A percentile compares a stretch with the other conserved stretches of the same genome.
phyloP scores from a whole-genome alignment of 2,888 invertebrate species.

The Pardosa pseudoannulata region DNA sequence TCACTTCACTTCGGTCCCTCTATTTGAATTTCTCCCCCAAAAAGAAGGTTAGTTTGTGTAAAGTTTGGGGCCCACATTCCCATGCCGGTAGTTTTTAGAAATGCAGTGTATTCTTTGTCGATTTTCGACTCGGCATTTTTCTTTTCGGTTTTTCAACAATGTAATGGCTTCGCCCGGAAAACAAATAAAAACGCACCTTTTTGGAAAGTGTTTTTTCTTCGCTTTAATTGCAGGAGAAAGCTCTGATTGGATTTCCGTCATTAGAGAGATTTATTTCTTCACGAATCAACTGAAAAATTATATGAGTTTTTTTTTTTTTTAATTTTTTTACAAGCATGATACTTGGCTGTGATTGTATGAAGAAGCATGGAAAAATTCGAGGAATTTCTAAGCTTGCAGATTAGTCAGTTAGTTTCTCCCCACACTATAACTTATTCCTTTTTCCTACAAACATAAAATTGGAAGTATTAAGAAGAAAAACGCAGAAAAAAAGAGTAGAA shows the following conservation, averaged over 20 bases:
- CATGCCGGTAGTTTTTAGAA: conserved; percentile 44
- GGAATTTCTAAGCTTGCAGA: too few relatives aligned
- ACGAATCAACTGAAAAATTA: background rate
- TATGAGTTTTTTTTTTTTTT: background rate
- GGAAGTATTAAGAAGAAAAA: too few relatives aligned
- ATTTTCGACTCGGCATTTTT: background rate
- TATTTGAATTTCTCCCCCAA: conserved; percentile 64
- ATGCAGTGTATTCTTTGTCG: background rate
- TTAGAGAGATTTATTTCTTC: conserved; percentile 5
- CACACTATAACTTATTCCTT: too few relatives aligned
- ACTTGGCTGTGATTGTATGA: background rate
- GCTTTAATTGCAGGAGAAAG: background rate
- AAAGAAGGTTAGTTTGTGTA: conserved; percentile 56
- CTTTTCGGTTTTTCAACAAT: background rate
- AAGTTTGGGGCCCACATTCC: conserved; percentile 36
- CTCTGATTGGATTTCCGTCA: conserved; percentile 12
- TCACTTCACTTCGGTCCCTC: conserved; percentile 38
- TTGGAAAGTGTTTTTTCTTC: background rate
- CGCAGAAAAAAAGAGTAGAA: too few relatives aligned
- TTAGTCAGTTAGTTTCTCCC: too few relatives aligned
- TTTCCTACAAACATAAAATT: too few relatives aligned
- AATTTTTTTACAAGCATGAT: background rate
- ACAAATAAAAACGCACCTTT: background rate
- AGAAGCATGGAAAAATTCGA: background rate
- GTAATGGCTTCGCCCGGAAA: background rate